phyloP scores from a whole-genome alignment of 2,113 vertebrate species.

The Heteronetta atricapilla region DNA sequence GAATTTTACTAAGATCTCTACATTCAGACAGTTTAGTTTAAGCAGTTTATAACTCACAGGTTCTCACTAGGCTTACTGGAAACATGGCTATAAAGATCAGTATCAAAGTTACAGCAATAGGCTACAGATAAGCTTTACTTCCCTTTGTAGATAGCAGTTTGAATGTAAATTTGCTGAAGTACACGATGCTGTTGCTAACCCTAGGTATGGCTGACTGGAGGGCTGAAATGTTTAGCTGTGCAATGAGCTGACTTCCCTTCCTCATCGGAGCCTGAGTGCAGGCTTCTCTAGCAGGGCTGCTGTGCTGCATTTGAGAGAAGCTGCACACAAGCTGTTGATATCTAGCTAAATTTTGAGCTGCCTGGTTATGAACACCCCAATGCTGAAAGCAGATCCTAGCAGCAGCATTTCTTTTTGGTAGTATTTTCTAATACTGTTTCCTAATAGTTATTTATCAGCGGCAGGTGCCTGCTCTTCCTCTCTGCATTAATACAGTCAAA shows the following conservation, averaged over 20 bases:
- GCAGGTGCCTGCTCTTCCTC: constrained; percentile 33
- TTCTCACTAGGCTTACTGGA: neutral
- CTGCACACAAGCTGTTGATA: neutral
- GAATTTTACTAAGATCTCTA: neutral
- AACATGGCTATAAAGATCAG: neutral
- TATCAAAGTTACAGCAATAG: neutral
- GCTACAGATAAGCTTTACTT: neutral
- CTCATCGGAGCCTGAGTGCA: fast-evolving
- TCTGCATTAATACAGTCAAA: neutral
- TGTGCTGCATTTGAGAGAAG: neutral
- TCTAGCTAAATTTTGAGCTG: neutral
- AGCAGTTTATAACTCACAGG: neutral
- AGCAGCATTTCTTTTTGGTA: constrained; percentile 10
- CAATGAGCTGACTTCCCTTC: neutral
- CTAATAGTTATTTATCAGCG: constrained; percentile 49
- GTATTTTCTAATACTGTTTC: constrained; percentile 48
- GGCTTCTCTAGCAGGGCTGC: neutral
- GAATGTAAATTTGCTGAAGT: neutral
- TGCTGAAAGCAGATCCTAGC: neutral
- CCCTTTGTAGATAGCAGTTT: neutral
- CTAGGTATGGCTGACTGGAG: neutral
- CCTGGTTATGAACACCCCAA: neutral
- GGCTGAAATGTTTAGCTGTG: neutral
- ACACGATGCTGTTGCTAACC: neutral
- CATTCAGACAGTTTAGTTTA: neutral